Conservation (phyloP, 30 jellyfish, hydroid and myxozoan species). For the Aurelia aurita region DNA sequence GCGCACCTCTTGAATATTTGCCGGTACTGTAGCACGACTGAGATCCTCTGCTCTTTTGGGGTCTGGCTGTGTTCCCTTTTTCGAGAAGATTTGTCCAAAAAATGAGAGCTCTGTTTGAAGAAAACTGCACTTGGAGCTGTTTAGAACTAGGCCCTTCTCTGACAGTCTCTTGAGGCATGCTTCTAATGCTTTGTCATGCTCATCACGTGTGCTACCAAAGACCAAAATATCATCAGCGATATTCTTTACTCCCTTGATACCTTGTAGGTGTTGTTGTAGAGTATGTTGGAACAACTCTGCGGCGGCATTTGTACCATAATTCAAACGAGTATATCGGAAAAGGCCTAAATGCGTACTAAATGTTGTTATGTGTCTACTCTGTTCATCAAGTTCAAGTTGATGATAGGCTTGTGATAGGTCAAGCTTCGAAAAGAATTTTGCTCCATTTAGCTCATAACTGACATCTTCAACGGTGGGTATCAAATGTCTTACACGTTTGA, state of each 20-base stretch:
- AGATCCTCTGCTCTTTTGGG: too few relatives aligned
- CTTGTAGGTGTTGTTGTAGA: not conserved
- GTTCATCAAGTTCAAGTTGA: conserved; percentile 28
- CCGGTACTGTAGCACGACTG: too few relatives aligned
- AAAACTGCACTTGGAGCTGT: too few relatives aligned
- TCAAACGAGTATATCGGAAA: not conserved
- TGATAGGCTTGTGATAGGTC: conserved; percentile 36
- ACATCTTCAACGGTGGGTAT: too few relatives aligned
- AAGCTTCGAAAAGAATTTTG: conserved; percentile 14
- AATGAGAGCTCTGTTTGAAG: too few relatives aligned
- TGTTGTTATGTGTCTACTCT: conserved; percentile 1
- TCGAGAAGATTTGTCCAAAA: too few relatives aligned
- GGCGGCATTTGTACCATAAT: conserved; percentile 25
- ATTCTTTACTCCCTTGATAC: conserved; percentile 5
- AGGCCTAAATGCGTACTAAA: conserved; percentile 1
- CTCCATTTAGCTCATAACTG: not conserved
- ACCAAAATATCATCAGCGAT: conserved; percentile 23
- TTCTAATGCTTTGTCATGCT: too few relatives aligned
- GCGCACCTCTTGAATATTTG: too few relatives aligned
- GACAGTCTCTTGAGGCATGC: too few relatives aligned
- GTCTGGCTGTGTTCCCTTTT: too few relatives aligned
- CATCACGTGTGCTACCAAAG: too few relatives aligned
- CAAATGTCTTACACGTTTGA: not conserved
- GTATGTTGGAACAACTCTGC: conserved; percentile 28
- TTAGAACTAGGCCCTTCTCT: too few relatives aligned